Evolutionary conservation across 2,888 invertebrate genomes (phyloP), one percentile per base, ranked within the genome.

Genomic region (Zaprionus lineosus): DNA sequence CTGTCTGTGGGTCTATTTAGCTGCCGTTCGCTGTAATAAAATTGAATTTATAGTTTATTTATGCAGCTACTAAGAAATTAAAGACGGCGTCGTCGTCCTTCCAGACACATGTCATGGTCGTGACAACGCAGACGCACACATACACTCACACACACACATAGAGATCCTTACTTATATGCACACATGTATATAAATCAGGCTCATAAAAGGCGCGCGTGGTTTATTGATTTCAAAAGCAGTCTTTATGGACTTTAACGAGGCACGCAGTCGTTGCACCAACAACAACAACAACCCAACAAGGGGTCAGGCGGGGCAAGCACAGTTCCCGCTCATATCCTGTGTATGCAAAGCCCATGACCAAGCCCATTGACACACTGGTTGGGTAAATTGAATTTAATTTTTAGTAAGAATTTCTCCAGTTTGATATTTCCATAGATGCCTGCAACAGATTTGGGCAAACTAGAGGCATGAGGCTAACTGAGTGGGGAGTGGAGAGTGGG

Each of bases 1-100:
- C 26, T 15, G n/a, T 34, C 6, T 26, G 8, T 16, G 36, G 36
- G 34, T 62, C 53, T 67, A 66, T 77, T 72, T 60, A 72, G 70
- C 43, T 47, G 51, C 48, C 55, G 37, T 43, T 55, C 46, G 28
- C 24, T 21, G 59, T 47, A 76, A 60, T 78, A 83, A 83, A 78
- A 77, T 81, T 60, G 64, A 78, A 78, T 81, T 84, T 84, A 78
- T 82, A 78, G 84, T 81, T 82, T 84, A 81, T 81, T 81, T 84
- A 81, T 81, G 79, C 84, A 73, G 79, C 83, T 82, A 82, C 84
- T 82, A 78, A 81, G 81, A 75, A 82, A 84, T 82, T 74, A 82
- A 82, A 78, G 84, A 55, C 51, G 19, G 41, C 33, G 29, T 29
- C 33, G 29, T 33, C n/a, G 29, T 41, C 7, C 24, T 14, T 9